phyloP scores from a whole-genome alignment of 2,113 vertebrate species.

The Gorsachius goisagi region DNA sequence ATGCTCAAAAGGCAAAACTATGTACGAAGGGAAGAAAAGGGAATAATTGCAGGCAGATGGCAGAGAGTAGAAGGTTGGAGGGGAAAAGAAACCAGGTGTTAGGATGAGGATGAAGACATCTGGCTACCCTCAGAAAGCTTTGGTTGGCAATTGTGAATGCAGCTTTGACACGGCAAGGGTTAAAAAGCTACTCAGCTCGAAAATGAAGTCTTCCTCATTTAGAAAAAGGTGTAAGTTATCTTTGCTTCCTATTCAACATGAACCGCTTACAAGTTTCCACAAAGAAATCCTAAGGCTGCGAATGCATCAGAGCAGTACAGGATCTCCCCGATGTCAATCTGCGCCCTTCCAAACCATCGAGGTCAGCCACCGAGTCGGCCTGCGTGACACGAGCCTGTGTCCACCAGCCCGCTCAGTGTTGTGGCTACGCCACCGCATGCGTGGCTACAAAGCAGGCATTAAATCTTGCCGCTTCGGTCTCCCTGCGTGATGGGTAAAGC shows the following conservation, averaged over 20 bases:
- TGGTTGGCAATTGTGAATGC: accelerated
- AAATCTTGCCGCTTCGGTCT: background rate
- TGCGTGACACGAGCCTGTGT: accelerated
- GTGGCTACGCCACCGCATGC: background rate
- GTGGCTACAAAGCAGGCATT: background rate
- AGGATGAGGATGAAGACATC: background rate
- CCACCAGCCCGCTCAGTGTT: background rate
- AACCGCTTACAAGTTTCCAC: background rate
- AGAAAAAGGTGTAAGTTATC: background rate
- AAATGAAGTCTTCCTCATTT: background rate
- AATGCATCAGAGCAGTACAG: background rate
- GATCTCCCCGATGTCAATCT: accelerated
- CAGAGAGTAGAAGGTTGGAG: background rate
- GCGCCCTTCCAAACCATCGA: accelerated
- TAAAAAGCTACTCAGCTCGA: background rate
- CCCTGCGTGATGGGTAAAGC: background rate
- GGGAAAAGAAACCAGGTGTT: background rate
- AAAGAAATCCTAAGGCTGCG: background rate
- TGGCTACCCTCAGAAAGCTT: background rate
- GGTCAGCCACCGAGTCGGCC: accelerated
- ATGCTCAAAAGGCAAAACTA: background rate
- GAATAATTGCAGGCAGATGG: background rate
- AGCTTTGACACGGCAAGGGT: background rate
- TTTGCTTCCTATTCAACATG: background rate
- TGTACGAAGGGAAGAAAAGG: background rate